These are phyloP conservation scores for Alitta virens DNA, from an alignment of 2,888 invertebrate genomes.

Conservation along the genomic window DNA sequence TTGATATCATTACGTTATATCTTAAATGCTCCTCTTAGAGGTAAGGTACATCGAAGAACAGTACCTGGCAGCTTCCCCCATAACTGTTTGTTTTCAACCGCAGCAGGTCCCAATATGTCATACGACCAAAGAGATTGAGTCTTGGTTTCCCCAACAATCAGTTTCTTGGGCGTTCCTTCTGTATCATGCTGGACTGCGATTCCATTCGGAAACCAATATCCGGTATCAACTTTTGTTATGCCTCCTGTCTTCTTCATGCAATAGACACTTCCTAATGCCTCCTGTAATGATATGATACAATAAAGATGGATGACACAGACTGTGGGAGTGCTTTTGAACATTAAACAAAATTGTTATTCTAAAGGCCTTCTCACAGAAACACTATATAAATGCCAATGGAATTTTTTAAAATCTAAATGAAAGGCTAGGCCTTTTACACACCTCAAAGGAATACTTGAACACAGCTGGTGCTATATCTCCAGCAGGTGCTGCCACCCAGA, in stretches of 20 bases:
- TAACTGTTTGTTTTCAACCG: constrained; percentile 33
- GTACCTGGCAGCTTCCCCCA: constrained; percentile 49
- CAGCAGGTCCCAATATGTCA: constrained; percentile 41
- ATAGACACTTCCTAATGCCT: constrained; percentile 50
- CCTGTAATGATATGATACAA: too few relatives aligned
- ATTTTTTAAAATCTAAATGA: too few relatives aligned
- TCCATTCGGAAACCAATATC: constrained; percentile 46
- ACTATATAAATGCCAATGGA: too few relatives aligned
- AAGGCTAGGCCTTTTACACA: too few relatives aligned
- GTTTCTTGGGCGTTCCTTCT: constrained; percentile 35
- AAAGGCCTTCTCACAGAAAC: too few relatives aligned
- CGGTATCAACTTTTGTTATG: constrained; percentile 38
- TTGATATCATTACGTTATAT: too few relatives aligned
- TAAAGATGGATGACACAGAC: too few relatives aligned
- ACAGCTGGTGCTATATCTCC: constrained; percentile 44
- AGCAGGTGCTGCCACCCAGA: constrained; percentile 49
- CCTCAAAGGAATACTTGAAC: constrained; percentile 41
- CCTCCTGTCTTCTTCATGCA: constrained; percentile 34
- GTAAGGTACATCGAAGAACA: not conserved
- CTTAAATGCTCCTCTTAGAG: too few relatives aligned
- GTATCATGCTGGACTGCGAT: constrained; percentile 42
- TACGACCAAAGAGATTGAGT: constrained; percentile 46
- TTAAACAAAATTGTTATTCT: too few relatives aligned
- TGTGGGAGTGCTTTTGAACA: too few relatives aligned
- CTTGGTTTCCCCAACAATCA: constrained; percentile 50